Evolutionary conservation across 2,113 vertebrate species (phyloP).

Genomic region (Jaculus jaculus): DNA sequence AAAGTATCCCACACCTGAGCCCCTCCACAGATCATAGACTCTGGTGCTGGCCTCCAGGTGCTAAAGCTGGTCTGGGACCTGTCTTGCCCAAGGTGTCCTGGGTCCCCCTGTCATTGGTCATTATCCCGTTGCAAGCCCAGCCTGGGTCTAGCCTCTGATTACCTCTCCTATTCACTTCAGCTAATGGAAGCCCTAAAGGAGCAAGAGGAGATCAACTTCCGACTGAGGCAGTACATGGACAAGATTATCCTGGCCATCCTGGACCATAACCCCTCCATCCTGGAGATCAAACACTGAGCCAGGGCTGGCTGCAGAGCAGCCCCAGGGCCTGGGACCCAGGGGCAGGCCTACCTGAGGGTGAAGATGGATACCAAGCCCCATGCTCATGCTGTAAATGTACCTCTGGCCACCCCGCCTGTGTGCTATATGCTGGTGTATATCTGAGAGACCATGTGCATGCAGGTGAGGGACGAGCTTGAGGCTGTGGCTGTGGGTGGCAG

Average conservation of each 20-base stretch:
- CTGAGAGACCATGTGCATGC: conserved; percentile 28
- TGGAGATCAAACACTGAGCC: conserved; percentile 96
- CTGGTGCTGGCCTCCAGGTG: not conserved
- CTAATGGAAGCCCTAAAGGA: conserved; percentile 98
- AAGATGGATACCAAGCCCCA: conserved; percentile 73
- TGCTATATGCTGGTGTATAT: conserved; percentile 63
- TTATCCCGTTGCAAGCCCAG: not conserved
- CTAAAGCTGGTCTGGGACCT: not conserved
- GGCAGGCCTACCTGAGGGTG: conserved; percentile 73
- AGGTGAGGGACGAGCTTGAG: not conserved
- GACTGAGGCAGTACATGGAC: conserved; percentile 98
- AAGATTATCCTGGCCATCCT: conserved; percentile 98
- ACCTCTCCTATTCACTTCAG: conserved; percentile 82
- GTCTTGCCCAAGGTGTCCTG: not conserved
- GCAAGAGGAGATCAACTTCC: conserved; percentile 97
- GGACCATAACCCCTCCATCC: conserved; percentile 97
- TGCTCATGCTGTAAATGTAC: conserved; percentile 81
- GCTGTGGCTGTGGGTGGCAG: conserved; percentile 67
- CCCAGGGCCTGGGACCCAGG: not conserved
- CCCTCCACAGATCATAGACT: not conserved
- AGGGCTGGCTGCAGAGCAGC: conserved; percentile 43
- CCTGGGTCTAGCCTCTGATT: not conserved
- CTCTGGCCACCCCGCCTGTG: conserved; percentile 76
- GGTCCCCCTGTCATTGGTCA: not conserved
- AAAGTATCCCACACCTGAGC: not conserved